These are phyloP conservation scores for Lucilia sericata DNA, from an alignment of 1,140 invertebrate genomes.

Conservation along the genomic window DNA sequence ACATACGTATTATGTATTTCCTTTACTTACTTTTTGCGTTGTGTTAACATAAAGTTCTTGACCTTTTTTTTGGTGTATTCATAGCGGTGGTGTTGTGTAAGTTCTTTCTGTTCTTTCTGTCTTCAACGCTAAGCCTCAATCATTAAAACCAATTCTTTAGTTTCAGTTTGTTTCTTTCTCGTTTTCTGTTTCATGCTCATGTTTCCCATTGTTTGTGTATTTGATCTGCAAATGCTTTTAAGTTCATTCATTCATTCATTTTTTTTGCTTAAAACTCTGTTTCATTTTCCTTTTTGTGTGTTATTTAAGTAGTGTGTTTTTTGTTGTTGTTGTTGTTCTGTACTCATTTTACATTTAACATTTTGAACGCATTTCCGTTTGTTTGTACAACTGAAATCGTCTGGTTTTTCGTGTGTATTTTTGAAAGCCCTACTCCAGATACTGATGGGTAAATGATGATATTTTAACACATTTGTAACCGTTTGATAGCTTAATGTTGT, in stretches of 20 bases:
- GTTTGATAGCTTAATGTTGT: too few relatives aligned
- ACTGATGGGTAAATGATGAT: background rate
- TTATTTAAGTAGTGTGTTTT: background rate
- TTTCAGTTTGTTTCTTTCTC: background rate
- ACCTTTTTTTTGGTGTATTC: background rate
- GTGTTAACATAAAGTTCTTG: constrained; percentile 15
- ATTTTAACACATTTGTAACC: background rate
- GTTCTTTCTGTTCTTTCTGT: background rate
- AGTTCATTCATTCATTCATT: constrained; percentile 38
- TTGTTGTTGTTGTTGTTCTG: constrained; percentile 29
- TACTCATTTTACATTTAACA: constrained; percentile 35
- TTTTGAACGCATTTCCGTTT: constrained; percentile 40
- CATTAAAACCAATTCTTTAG: constrained; percentile 9
- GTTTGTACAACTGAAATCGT: constrained; percentile 9
- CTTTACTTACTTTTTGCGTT: background rate
- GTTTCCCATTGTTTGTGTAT: constrained; percentile 22
- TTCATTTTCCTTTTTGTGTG: background rate
- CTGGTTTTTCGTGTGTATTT: background rate
- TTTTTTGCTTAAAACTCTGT: background rate
- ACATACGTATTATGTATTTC: background rate
- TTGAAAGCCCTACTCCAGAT: background rate
- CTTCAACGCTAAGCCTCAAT: background rate
- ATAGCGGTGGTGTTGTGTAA: background rate
- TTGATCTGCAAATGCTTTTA: constrained; percentile 42
- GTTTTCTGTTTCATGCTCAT: background rate